Evolutionary conservation across 2,888 invertebrate genomes (phyloP).

Genomic region (Sesia apiformis): DNA sequence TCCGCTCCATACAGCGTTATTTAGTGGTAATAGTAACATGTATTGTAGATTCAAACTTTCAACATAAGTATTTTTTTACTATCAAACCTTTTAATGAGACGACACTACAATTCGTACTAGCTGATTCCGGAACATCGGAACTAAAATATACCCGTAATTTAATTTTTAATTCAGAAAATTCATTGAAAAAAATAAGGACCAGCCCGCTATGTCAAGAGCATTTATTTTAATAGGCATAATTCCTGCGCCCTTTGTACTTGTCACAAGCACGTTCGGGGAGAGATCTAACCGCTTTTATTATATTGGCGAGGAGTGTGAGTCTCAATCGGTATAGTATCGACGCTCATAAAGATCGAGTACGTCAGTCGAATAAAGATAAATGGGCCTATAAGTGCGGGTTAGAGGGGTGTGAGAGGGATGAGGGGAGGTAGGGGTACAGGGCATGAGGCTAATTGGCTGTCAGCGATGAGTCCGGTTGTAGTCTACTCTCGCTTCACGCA

Average conservation of each 20-base stretch:
- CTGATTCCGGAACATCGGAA: no score
- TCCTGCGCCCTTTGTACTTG: constrained; percentile 33
- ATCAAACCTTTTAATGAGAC: no score
- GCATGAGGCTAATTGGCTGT: constrained; percentile 66
- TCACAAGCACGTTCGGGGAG: constrained; percentile 28
- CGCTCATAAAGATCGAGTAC: constrained; percentile 36
- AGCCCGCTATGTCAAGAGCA: constrained; percentile 27
- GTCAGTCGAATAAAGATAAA: constrained; percentile 63
- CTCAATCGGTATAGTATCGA: constrained; percentile 27
- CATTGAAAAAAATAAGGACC: constrained; percentile 29
- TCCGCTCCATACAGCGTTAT: no score
- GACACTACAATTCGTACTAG: no score
- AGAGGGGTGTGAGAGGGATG: constrained; percentile 23
- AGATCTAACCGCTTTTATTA: not conserved
- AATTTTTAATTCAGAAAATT: no score
- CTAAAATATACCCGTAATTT: no score
- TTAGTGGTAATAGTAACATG: no score
- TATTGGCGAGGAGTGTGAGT: not conserved
- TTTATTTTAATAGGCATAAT: constrained; percentile 41
- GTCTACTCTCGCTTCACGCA: constrained; percentile 13
- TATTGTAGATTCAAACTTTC: no score
- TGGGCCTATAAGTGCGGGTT: constrained; percentile 44
- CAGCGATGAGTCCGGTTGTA: constrained; percentile 54
- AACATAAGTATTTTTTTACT: no score
- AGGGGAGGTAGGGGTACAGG: constrained; percentile 12